phyloP scores from a whole-genome alignment of 1,140 invertebrate species.

The Neodiprion virginianus region DNA sequence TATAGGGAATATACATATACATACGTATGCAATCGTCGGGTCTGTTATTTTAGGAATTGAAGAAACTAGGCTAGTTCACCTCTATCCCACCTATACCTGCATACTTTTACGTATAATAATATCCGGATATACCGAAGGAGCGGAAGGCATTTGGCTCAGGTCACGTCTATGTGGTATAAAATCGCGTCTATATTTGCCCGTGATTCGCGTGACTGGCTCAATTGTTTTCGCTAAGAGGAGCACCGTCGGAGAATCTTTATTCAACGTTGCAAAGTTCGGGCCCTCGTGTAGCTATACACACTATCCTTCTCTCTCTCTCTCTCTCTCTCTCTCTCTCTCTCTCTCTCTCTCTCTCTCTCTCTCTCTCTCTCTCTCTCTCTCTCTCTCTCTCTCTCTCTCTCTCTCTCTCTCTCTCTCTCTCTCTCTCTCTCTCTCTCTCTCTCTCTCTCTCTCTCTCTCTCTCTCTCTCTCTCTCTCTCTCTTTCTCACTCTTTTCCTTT shows the following conservation, averaged over 20 bases:
- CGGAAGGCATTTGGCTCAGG: background rate
- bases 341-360: slow-evolving; percentile 25
- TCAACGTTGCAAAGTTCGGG: too few relatives aligned
- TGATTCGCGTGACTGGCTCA: background rate
- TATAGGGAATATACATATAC: too few relatives aligned
- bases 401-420: slow-evolving; percentile 30
- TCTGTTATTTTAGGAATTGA: too few relatives aligned
- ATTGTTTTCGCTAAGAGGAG: background rate
- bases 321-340: slow-evolving; percentile 26
- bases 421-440: slow-evolving; percentile 25
- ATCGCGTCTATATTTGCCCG: background rate
- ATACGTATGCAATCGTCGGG: too few relatives aligned
- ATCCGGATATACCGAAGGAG: background rate
- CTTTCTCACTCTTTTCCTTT: slow-evolving; percentile 16
- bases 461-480: too few relatives aligned
- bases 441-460: too few relatives aligned
- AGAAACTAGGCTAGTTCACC: too few relatives aligned
- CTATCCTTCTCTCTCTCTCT: slow-evolving; percentile 24
- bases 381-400: slow-evolving; percentile 25
- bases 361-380: slow-evolving; percentile 28
- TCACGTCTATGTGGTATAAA: background rate
- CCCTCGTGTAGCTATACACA: slow-evolving; percentile 9
- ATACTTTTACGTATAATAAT: too few relatives aligned
- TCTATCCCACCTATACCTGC: too few relatives aligned
- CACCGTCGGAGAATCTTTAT: too few relatives aligned